Base-by-base conservation (phyloP, 2,888 invertebrate species). In the Hirudinaria manillensis region DNA sequence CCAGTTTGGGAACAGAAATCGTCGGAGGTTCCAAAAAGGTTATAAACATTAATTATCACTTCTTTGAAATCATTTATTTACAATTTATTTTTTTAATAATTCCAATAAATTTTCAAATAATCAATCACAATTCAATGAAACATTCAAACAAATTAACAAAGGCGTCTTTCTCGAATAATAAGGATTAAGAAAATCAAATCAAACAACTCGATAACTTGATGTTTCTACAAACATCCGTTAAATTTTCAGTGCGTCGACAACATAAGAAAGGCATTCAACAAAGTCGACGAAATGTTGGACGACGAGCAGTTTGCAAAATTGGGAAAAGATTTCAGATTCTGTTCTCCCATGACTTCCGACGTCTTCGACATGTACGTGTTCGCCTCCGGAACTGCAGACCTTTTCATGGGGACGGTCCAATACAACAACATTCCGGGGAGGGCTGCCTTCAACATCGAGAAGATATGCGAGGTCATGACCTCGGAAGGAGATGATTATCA, bases 311-410 rank as follows among this genome's bases (percentile, higher is more conserved):
- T 75, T 53, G 66, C 68, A n/a, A 53, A 78, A 70, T 76, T 81
- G 29, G 67, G 72, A 32, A 66, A 75, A 27, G 81, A 81, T 70
- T 81, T 81, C 73, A 61, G 71, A n/a, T 81, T 81, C 1, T 81
- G 81, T 78, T 55, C 77, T 4, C 77, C 77, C 19, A 36, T 81
- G 13, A 72, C 71, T n/a, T 53, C 61, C 1, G 67, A 78, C 21
- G 68, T 71, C 19, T 71, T 77, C 55, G 81, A 81, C 76, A 73
- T 76, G 10, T 78, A 78, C 36, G 74, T 78, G 66, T 79, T 81
- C 77, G 80, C 77, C 6, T 77, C 79, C 16, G 81, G 81, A 66
- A 72, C 80, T n/a, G 81, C 81, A n/a, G 81, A 80, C 29, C 70
- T 77, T 68, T 77, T 81, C 67, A 77, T 77, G 80, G 80, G 80